Base-by-base conservation (phyloP, 2,888 invertebrate species). In the Limnephilus marmoratus region DNA sequence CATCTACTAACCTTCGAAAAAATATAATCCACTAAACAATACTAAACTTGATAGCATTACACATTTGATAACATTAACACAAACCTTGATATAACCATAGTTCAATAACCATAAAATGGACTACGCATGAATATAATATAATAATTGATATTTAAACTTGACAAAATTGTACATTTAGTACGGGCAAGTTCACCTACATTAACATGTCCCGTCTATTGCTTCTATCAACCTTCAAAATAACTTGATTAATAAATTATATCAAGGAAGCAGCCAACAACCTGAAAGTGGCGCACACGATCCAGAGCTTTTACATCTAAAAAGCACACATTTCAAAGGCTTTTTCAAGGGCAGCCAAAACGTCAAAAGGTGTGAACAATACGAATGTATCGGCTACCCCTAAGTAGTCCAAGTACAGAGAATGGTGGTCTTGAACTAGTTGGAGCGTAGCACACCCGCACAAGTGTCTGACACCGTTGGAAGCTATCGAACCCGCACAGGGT, bases 351-450 rank as follows among this genome's bases (percentile, higher is more conserved):
- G 24, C 83, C 15, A 18, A 83, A 83, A 1, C 45, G 86, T 68
- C 53, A 68, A 68, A 68, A 68, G 24, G 68, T 86, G 45, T 86
- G 53, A 31, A 86, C n/a, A 86, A 68, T 68, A n/a, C 24, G 68
- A 53, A 9, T 45, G 45, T 86, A 24, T 49, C 18, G 45, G 13
- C 34, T 83, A 83, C 83, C 37, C 53, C 34, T 80, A 91, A 81
- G 29, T 91, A 91, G 91, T 91, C 81, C 91, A 91, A 91, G 91
- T 91, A 91, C 82, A 87, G 41, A 87, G 49, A 34, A 15, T 90
- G 11, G 24, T 86, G 87, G 24, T 91, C 91, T 91, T 91, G 91
- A 91, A 87, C 91, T 53, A 91, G 45, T 81, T 91, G 9, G 34
- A 81, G 49, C n/a, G 31, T 68, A 31, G 37, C 18, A 5, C 34